Percentiles rank a stretch among this genome's conserved stretches.
Conservation (phyloP, 2,888 invertebrate genomes). For the Trichogramma evanescens region DNA sequence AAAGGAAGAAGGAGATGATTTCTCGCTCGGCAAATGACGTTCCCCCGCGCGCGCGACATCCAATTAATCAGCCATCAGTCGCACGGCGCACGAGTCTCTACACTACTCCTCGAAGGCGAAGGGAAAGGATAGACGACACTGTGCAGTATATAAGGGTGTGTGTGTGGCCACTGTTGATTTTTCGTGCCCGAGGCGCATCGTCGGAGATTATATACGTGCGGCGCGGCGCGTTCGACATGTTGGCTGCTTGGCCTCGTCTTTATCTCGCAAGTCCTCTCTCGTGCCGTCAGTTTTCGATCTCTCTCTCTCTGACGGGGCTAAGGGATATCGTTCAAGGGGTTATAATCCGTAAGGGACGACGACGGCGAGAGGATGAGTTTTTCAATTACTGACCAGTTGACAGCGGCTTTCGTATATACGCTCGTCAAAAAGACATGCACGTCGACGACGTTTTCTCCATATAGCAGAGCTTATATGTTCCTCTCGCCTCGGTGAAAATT, state of each 20-base stretch:
- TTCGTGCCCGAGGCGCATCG: conserved; percentile 10
- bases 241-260: conserved; percentile 1
- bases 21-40: neutral
- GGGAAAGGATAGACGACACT: too few relatives aligned
- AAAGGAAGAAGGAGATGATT: neutral
- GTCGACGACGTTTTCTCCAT: neutral
- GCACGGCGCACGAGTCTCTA: too few relatives aligned
- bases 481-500: too few relatives aligned
- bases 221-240: neutral
- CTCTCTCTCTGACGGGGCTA: neutral
- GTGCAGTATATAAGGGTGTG: neutral
- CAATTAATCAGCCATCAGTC: too few relatives aligned
- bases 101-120: too few relatives aligned
- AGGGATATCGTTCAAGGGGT: neutral
- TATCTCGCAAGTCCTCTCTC: conserved; percentile 3
- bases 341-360: conserved; percentile 5
- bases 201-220: conserved; percentile 2
- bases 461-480: neutral
- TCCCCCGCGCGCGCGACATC: too few relatives aligned
- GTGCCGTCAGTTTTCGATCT: neutral
- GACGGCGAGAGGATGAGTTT: conserved; percentile 3
- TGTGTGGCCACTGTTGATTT: conserved; percentile 7
- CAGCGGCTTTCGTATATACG: too few relatives aligned
- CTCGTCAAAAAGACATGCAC: neutral
- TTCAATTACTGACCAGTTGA: conserved; percentile 8